phyloP scores from a whole-genome alignment of 2,113 vertebrate species.

The Ptychochromis oligacanthus region DNA sequence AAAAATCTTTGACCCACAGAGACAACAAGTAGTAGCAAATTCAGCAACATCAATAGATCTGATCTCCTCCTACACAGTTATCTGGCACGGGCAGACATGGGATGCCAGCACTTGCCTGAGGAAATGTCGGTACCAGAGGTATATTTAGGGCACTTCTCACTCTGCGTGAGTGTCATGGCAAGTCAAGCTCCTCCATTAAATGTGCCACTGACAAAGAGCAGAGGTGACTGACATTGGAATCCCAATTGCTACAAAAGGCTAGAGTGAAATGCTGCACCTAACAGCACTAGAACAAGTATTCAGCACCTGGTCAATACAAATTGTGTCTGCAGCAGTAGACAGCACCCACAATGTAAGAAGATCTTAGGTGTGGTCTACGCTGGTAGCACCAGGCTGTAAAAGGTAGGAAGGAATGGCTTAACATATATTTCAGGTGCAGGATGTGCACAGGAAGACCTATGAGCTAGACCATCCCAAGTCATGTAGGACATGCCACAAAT shows the following conservation, averaged over 20 bases:
- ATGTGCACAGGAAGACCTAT: constrained; percentile 3
- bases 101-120: constrained; percentile 16
- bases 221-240: neutral
- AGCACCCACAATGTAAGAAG: neutral
- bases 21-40: neutral
- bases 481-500: constrained; percentile 25
- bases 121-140: constrained; percentile 22
- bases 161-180: constrained; percentile 15
- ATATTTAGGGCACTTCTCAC: constrained; percentile 38
- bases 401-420: neutral
- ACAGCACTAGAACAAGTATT: constrained; percentile 17
- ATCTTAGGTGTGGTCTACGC: neutral
- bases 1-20: constrained; percentile 11
- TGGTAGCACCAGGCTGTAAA: neutral
- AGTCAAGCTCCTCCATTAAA: constrained; percentile 15
- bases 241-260: constrained; percentile 11
- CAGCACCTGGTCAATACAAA: constrained; percentile 16
- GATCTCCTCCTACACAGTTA: constrained; percentile 14
- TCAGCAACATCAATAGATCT: constrained; percentile 5
- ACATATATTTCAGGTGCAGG: neutral
- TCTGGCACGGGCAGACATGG: constrained; percentile 14
- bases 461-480: neutral
- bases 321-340: neutral
- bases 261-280: neutral
- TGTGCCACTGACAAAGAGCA: constrained; percentile 21